Evolutionary conservation across 2,113 vertebrate genomes (phyloP).

Genomic region (Felis catus): DNA sequence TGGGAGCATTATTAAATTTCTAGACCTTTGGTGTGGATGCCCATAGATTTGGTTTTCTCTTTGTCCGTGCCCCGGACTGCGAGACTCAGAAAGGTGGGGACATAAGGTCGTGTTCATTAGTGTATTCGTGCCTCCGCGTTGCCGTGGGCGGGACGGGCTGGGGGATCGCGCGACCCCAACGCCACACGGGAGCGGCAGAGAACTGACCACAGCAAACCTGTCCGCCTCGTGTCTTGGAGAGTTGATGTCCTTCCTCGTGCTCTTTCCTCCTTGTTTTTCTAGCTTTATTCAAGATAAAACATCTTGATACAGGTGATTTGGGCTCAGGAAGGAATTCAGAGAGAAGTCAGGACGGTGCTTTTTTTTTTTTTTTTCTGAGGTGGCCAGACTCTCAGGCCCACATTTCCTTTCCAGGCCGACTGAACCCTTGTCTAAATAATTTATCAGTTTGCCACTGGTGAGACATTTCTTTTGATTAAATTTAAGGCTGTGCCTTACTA

Average conservation of each 20-base stretch:
- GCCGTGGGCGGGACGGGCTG: rapidly evolving
- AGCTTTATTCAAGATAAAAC: not conserved
- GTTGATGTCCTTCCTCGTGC: not conserved
- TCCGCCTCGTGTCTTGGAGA: not conserved
- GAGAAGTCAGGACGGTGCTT: not conserved
- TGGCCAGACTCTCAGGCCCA: slow-evolving; percentile 43
- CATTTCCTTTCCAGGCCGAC: slow-evolving; percentile 70
- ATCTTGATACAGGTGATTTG: not conserved
- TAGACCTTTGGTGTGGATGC: slow-evolving; percentile 75
- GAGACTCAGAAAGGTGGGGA: not conserved
- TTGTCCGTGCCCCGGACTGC: slow-evolving; percentile 53
- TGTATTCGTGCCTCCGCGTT: not conserved
- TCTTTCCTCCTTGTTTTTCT: not conserved
- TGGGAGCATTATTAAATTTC: slow-evolving; percentile 79
- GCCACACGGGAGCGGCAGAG: not conserved
- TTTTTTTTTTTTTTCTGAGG: slow-evolving; percentile 51
- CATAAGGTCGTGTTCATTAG: not conserved
- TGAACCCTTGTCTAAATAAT: slow-evolving; percentile 85
- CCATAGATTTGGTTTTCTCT: slow-evolving; percentile 56
- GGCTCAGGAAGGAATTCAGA: slow-evolving; percentile 14
- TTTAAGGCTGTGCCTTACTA: slow-evolving; percentile 84
- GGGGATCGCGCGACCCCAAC: not conserved
- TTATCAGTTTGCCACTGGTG: slow-evolving; percentile 83
- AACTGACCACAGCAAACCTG: rapidly evolving
- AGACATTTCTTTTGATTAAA: slow-evolving; percentile 86